Evolutionary conservation across 2,113 vertebrate species (phyloP).

Genomic region (Aldabrachelys gigantea): DNA sequence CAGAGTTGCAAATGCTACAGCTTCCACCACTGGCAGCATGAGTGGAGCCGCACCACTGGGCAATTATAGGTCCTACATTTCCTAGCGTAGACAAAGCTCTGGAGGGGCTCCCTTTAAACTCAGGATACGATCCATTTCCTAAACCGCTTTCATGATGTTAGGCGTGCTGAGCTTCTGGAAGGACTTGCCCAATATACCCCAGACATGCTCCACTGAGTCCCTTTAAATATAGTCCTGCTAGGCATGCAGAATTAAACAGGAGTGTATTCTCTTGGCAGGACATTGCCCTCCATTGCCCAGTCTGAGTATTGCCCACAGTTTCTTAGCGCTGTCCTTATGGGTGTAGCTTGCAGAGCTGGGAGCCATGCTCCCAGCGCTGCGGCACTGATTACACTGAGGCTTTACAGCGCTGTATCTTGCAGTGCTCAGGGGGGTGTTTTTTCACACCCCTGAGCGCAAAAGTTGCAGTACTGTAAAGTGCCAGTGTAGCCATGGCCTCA

Average conservation of each 20-base stretch:
- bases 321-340: neutral
- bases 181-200: neutral
- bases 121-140: neutral
- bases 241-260: neutral
- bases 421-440: too few species aligned
- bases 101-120: neutral
- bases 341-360: too few species aligned
- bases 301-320: neutral
- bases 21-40: neutral
- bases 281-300: neutral
- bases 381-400: too few species aligned
- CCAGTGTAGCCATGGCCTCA: too few species aligned
- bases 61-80: neutral
- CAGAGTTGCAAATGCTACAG: neutral
- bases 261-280: neutral
- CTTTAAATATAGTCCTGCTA: neutral
- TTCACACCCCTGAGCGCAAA: too few species aligned
- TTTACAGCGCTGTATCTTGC: too few species aligned
- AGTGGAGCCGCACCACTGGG: neutral
- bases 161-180: too few species aligned
- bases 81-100: fast-evolving
- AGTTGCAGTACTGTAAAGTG: too few species aligned
- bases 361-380: too few species aligned
- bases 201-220: neutral
- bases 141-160: neutral